phyloP scores from a whole-genome alignment of 1,140 invertebrate genomes.

The Drosophila orosa region DNA sequence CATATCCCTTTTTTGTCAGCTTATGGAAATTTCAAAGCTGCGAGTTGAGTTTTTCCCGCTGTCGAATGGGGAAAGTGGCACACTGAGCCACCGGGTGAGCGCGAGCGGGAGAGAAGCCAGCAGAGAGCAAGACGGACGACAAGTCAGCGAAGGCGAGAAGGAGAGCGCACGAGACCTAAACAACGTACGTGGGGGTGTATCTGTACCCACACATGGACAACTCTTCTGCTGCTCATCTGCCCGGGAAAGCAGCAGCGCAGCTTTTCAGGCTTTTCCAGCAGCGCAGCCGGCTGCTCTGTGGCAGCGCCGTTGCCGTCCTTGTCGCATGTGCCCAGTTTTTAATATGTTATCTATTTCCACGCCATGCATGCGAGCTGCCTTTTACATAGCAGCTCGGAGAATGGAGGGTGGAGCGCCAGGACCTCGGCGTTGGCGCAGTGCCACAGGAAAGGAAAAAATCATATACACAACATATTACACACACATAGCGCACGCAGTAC shows the following conservation, averaged over 20 bases:
- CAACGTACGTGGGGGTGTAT: conserved; percentile 69
- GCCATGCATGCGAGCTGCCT: conserved; percentile 69
- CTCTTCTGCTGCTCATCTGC: conserved; percentile 76
- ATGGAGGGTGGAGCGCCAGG: conserved; percentile 16
- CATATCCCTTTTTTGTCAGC: conserved; percentile 78
- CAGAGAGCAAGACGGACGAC: conserved; percentile 1
- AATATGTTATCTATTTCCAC: conserved; percentile 82
- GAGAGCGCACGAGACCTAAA: conserved; percentile 42
- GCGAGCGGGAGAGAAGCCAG: conserved; percentile 13
- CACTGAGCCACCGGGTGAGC: conserved; percentile 16
- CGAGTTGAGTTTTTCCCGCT: conserved; percentile 76
- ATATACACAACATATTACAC: conserved; percentile 80
- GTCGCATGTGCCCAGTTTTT: conserved; percentile 77
- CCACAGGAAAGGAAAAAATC: conserved; percentile 60
- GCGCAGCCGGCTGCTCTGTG: conserved; percentile 26
- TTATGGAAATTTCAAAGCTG: conserved; percentile 75
- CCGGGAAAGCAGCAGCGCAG: conserved; percentile 46
- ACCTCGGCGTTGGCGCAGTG: conserved; percentile 38
- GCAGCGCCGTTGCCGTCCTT: conserved; percentile 52
- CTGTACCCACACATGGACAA: conserved; percentile 59
- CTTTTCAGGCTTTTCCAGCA: conserved; percentile 60
- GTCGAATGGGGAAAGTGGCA: conserved; percentile 36
- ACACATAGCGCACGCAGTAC: conserved; percentile 49
- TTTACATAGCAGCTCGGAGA: conserved; percentile 60
- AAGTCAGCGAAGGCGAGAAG: conserved; percentile 10